Evolutionary conservation across 2,797 vertebrate species (phyloP).

Genomic region (Morus bassanus): DNA sequence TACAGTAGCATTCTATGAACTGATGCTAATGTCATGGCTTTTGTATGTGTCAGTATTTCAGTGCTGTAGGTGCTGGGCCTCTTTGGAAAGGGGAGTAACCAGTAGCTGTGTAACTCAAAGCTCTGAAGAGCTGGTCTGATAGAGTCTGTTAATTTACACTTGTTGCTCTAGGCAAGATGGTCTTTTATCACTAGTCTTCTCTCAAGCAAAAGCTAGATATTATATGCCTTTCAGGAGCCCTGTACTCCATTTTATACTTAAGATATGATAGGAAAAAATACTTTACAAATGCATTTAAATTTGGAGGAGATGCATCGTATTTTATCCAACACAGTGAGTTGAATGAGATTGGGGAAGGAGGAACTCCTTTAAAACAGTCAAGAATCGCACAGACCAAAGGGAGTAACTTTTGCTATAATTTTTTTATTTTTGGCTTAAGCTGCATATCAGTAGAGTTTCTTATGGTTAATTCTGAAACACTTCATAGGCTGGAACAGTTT

Average conservation of each 20-base stretch:
- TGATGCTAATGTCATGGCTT: not conserved
- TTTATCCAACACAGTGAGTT: not conserved
- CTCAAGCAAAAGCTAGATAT: not conserved
- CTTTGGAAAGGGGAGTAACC: not conserved
- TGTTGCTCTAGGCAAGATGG: not conserved
- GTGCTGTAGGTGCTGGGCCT: not conserved
- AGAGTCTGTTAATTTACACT: not conserved
- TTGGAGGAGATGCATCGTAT: not conserved
- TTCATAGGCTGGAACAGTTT: not conserved
- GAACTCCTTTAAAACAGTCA: not conserved
- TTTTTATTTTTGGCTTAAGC: not conserved
- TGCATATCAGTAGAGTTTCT: not conserved
- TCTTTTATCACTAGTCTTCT: not conserved
- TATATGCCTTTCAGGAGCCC: not conserved
- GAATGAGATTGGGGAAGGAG: not conserved
- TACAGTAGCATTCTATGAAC: not conserved
- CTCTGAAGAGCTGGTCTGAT: not conserved
- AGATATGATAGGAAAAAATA: not conserved
- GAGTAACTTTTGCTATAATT: not conserved
- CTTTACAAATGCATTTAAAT: not conserved
- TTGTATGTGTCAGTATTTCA: not conserved
- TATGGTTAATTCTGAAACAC: no score
- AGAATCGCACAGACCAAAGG: not conserved
- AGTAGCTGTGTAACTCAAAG: not conserved
- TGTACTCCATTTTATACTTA: not conserved